These are phyloP conservation scores for Podilymbus podiceps DNA, from an alignment of 2,113 vertebrate genomes.

Conservation along the genomic window DNA sequence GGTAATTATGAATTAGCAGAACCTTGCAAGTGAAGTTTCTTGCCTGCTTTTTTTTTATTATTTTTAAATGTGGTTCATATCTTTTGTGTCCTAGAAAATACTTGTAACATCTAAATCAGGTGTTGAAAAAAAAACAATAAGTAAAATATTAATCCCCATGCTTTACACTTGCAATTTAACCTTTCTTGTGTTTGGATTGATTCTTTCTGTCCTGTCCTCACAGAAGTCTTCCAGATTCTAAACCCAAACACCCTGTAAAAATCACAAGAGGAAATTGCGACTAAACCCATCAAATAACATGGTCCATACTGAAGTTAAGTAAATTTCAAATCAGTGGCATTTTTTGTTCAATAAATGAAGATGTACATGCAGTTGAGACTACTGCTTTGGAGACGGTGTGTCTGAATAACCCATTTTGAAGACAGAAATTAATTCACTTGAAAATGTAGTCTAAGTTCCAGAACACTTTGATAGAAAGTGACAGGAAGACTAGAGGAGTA, in stretches of 20 bases:
- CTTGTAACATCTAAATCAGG: background rate
- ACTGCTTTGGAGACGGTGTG: background rate
- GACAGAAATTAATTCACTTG: background rate
- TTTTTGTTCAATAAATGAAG: background rate
- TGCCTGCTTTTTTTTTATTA: background rate
- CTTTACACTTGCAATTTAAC: background rate
- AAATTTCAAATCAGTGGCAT: background rate
- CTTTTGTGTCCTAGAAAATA: background rate
- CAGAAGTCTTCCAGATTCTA: background rate
- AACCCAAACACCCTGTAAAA: background rate
- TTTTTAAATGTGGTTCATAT: background rate
- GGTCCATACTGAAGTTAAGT: background rate
- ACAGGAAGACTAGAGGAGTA: background rate
- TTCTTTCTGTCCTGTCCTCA: background rate
- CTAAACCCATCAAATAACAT: background rate
- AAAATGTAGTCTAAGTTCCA: background rate
- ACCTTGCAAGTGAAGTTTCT: background rate
- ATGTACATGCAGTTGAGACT: background rate
- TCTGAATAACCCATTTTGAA: background rate
- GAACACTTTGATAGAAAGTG: background rate
- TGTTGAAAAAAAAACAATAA: background rate
- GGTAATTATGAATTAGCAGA: background rate
- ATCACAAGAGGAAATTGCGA: background rate
- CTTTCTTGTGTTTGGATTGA: background rate
- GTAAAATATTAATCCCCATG: background rate